phyloP scores from a whole-genome alignment of 2,888 invertebrate species.

The Leucophenga montana region DNA sequence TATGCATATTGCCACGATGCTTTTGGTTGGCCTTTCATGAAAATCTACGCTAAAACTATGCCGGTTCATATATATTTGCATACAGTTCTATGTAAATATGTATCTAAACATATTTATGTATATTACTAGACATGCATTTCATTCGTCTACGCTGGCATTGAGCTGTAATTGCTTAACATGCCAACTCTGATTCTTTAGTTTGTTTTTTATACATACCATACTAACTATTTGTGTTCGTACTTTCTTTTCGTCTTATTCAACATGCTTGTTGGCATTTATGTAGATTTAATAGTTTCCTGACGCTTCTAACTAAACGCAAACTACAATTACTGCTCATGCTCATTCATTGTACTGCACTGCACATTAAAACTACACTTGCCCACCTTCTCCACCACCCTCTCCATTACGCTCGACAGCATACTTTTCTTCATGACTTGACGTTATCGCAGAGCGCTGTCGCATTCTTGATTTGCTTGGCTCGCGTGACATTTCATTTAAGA shows the following conservation, averaged over 20 bases:
- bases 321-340: neutral
- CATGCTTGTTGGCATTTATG: constrained; percentile 53
- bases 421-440: constrained; percentile 23
- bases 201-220: neutral
- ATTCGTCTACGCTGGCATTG: constrained; percentile 40
- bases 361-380: neutral
- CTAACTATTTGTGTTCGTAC: no score
- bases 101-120: neutral
- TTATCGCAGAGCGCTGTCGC: constrained; percentile 13
- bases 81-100: no score
- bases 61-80: no score
- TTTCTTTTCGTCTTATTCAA: constrained; percentile 17
- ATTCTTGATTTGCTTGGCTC: constrained; percentile 54
- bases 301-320: constrained; percentile 42
- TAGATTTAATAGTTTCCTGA: constrained; percentile 64
- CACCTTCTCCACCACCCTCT: neutral
- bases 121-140: neutral
- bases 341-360: neutral
- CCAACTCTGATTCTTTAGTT: constrained; percentile 49
- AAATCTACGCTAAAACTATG: no score
- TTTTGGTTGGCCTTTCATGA: no score
- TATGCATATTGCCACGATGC: no score
- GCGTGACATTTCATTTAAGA: constrained; percentile 63
- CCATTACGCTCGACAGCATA: neutral
- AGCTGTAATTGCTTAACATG: constrained; percentile 64